Percentiles rank a stretch among this genome's conserved stretches.
phyloP scores from a whole-genome alignment of 2,888 invertebrate species.

The Gari tellinella region DNA sequence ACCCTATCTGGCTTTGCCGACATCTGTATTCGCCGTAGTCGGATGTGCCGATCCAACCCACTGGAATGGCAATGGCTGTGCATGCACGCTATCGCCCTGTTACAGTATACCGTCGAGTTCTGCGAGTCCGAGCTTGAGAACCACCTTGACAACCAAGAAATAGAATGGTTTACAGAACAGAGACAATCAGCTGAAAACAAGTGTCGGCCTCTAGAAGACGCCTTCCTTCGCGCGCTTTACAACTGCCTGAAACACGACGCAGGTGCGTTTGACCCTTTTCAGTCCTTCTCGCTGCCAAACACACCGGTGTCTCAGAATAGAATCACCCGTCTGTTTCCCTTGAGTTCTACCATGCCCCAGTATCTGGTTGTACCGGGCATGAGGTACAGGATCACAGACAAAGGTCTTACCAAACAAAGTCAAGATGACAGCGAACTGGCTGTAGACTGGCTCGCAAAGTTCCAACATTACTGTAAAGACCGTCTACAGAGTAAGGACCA shows the following conservation, averaged over 20 bases:
- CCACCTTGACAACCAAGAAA: conserved; percentile 63
- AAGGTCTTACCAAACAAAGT: conserved; percentile 58
- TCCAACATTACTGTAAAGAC: conserved; percentile 76
- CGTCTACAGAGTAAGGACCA: conserved; percentile 73
- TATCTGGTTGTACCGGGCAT: conserved; percentile 65
- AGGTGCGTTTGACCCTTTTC: conserved; percentile 70
- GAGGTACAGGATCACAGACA: conserved; percentile 60
- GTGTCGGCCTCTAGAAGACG: conserved; percentile 74
- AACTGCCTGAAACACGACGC: conserved; percentile 77
- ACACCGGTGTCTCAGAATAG: conserved; percentile 69
- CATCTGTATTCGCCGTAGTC: conserved; percentile 73
- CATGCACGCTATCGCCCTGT: conserved; percentile 77
- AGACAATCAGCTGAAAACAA: conserved; percentile 67
- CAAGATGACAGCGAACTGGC: conserved; percentile 63
- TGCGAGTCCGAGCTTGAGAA: conserved; percentile 73
- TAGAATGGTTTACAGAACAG: conserved; percentile 75
- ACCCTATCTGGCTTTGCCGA: conserved; percentile 75
- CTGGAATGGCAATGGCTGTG: conserved; percentile 80
- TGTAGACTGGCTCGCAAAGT: conserved; percentile 75
- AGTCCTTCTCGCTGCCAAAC: conserved; percentile 68
- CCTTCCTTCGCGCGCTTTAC: conserved; percentile 73
- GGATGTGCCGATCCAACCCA: conserved; percentile 75
- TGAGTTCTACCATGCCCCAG: conserved; percentile 67
- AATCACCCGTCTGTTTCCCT: conserved; percentile 67
- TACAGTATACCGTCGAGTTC: conserved; percentile 75